Evolutionary conservation across 2,888 invertebrate genomes (phyloP), one percentile per base, ranked within the genome.

Genomic region (Halictus ligatus): DNA sequence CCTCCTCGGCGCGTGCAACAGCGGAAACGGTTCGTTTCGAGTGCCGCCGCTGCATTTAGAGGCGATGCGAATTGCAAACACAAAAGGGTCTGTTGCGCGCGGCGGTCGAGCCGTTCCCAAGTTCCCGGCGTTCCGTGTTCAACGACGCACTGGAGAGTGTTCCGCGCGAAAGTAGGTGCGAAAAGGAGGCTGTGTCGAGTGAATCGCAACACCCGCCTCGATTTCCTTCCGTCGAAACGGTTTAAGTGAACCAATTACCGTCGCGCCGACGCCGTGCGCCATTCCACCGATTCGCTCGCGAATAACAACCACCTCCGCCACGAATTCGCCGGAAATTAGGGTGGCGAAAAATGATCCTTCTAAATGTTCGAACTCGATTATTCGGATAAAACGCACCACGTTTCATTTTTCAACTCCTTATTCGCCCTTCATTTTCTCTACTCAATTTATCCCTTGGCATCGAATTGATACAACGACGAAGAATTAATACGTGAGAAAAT

Each of bases 21-120:
- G 81, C 86, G 81, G 81, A 85, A 86, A 78, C 80, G 72, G 78
- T 81, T 78, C 77, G 81, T 86, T 86, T 81, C 86, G 86, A 86
- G 86, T 86, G 75, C 75, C 75, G 74, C 80, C 40, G 75, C 73
- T 81, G 81, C 75, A 86, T 86, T 86, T 81, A 78, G 72, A 75
- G 46, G 73, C 81, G 75, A 85, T 85, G 81, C 75, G 74, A 86
- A 81, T 73, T 73, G 81, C 81, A 78, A 86, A 81, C 78, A 81
- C 81, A 76, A 85, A 85, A 81, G 78, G 75, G 58, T 78, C 78
- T 84, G 85, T 78, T 77, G 77, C 78, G 50, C 74, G 74, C 76
- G 18, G n/a, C 58, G 54, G 58, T 75, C 77, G 64, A 80, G 85
- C 50, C 85, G 77, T 74, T 75, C 48, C 50, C 60, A 58, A 74